A percentile compares a stretch with the other conserved stretches of the same genome.
phyloP scores from a whole-genome alignment of 2,113 vertebrate genomes.

The Polypterus bichir region DNA sequence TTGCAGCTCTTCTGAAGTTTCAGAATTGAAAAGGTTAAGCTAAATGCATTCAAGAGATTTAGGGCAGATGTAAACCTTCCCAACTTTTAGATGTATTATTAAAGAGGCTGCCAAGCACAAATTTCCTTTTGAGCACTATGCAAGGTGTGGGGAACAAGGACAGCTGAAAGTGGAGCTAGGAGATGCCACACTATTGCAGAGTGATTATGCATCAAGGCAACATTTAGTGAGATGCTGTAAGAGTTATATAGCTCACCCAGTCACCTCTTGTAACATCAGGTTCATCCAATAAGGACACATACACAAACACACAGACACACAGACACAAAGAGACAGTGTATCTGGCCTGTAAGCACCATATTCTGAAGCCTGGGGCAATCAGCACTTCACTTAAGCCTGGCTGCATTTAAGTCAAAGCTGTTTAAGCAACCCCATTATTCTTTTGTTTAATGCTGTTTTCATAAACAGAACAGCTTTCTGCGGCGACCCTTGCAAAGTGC shows the following conservation, averaged over 20 bases:
- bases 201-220: too few relatives aligned
- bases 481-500: too few relatives aligned
- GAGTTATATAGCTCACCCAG: too few relatives aligned
- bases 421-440: neutral
- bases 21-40: too few relatives aligned
- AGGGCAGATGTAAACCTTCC: neutral
- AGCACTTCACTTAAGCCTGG: neutral
- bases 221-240: too few relatives aligned
- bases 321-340: neutral
- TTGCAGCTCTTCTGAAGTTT: too few relatives aligned
- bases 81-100: conserved; percentile 1
- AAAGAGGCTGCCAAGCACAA: neutral
- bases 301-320: too few relatives aligned
- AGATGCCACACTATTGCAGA: too few relatives aligned
- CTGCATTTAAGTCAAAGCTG: conserved; percentile 1
- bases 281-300: too few relatives aligned
- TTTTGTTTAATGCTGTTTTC: neutral
- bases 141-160: neutral
- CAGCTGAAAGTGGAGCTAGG: neutral
- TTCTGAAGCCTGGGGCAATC: neutral
- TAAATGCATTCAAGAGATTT: too few relatives aligned
- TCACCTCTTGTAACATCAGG: too few relatives aligned
- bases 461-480: neutral
- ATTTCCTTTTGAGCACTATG: neutral
- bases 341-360: conserved; percentile 4